Conservation (phyloP, 2,888 invertebrate genomes). For the Agriopis marginaria region DNA sequence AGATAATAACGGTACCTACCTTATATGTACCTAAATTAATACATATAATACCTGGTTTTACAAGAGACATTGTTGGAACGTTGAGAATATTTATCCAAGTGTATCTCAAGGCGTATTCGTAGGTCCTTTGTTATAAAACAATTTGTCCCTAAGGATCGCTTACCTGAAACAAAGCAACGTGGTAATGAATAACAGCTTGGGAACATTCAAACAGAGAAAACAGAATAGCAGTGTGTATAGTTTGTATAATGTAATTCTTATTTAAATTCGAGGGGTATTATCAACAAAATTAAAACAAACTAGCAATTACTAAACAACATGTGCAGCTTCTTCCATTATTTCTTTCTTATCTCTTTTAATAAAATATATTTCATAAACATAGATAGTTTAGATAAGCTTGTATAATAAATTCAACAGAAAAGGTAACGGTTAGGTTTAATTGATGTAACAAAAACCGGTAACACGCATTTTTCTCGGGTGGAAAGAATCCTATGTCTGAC, state of each 20-base stretch:
- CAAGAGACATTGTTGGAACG: not conserved
- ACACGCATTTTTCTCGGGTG: no score
- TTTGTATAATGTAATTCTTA: not conserved
- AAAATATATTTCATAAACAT: no score
- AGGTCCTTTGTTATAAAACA: slow-evolving; percentile 23
- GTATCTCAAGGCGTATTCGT: slow-evolving; percentile 16
- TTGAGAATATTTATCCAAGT: not conserved
- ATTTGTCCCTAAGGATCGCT: slow-evolving; percentile 19
- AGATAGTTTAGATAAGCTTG: no score
- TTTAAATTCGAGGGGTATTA: slow-evolving; percentile 5
- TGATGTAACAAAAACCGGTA: no score
- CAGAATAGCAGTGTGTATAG: not conserved
- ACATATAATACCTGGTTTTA: not conserved
- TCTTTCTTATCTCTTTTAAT: not conserved
- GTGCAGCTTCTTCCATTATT: not conserved
- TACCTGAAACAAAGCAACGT: slow-evolving; percentile 35
- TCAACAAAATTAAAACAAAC: slow-evolving; percentile 7
- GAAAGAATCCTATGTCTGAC: no score
- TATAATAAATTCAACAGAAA: no score
- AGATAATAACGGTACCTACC: no score
- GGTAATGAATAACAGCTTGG: slow-evolving; percentile 14
- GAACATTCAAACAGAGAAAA: not conserved
- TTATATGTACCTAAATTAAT: no score
- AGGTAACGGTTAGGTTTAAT: no score
- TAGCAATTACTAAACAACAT: slow-evolving; percentile 1